A percentile compares a stretch with the other conserved stretches of the same genome.
Conservation (phyloP, 2,797 vertebrate genomes). For the Nasua narica region DNA sequence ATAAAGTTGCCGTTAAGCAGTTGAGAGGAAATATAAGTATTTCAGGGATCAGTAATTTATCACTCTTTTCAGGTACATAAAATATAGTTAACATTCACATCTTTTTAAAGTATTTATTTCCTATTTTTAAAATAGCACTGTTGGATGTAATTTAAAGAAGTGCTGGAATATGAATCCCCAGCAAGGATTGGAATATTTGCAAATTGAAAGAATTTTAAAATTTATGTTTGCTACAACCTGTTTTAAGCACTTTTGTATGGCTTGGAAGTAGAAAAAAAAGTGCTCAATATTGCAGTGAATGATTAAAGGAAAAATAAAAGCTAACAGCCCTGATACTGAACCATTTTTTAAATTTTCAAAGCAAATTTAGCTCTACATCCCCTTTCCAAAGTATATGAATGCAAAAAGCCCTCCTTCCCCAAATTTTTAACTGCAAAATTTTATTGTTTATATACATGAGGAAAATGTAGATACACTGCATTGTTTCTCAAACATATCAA, state of each 20-base stretch:
- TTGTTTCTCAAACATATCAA: slow-evolving; percentile 5
- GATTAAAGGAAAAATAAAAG: background rate
- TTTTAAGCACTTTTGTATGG: background rate
- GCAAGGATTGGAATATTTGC: background rate
- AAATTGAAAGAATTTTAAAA: slow-evolving; percentile 15
- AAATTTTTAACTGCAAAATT: background rate
- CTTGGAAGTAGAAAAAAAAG: background rate
- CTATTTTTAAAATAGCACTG: background rate
- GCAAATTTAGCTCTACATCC: background rate
- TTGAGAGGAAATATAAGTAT: background rate
- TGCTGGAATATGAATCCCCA: background rate
- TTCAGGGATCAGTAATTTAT: background rate
- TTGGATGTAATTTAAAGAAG: slow-evolving; percentile 16
- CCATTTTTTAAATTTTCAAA: background rate
- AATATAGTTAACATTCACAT: background rate
- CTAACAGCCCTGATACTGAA: background rate
- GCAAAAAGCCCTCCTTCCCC: background rate
- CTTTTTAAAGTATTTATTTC: background rate
- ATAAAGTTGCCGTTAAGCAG: background rate
- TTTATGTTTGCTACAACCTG: background rate
- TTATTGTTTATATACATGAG: background rate
- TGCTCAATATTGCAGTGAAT: background rate
- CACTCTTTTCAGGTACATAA: background rate
- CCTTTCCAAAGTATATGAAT: background rate
- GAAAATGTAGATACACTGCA: background rate